These are phyloP conservation scores for Alosa sapidissima DNA, from an alignment of 2,797 vertebrate genomes.

Conservation along the genomic window DNA sequence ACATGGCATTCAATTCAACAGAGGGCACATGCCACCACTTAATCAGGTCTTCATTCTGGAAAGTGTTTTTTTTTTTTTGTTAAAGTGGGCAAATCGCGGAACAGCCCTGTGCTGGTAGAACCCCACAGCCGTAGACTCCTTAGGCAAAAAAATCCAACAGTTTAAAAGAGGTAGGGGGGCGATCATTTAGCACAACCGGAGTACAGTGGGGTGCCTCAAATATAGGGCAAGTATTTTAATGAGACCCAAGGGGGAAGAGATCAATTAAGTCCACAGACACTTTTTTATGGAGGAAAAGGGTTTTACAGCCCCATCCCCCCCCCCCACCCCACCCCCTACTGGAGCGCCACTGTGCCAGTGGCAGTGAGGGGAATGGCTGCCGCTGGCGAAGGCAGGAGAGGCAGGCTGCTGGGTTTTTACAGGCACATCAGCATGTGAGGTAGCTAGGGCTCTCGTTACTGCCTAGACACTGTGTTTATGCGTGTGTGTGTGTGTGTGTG, in stretches of 20 bases:
- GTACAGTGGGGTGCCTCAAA: background rate
- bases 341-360: background rate
- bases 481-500: background rate
- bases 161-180: background rate
- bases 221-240: constrained; percentile 23
- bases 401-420: constrained; percentile 59
- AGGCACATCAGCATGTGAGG: constrained; percentile 59
- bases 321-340: no score
- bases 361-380: background rate
- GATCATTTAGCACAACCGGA: background rate
- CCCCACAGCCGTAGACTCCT: background rate
- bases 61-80: background rate
- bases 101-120: background rate
- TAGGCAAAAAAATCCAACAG: background rate
- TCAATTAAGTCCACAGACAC: constrained; percentile 20
- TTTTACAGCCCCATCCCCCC: background rate
- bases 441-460: constrained; percentile 63
- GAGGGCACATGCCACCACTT: background rate
- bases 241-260: background rate
- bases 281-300: constrained; percentile 16
- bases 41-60: background rate
- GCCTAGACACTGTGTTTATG: background rate
- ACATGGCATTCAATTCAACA: background rate
- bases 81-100: background rate
- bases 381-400: constrained; percentile 33